phyloP scores from a whole-genome alignment of 2,113 vertebrate species.

The Phalacrocorax brasilianus region DNA sequence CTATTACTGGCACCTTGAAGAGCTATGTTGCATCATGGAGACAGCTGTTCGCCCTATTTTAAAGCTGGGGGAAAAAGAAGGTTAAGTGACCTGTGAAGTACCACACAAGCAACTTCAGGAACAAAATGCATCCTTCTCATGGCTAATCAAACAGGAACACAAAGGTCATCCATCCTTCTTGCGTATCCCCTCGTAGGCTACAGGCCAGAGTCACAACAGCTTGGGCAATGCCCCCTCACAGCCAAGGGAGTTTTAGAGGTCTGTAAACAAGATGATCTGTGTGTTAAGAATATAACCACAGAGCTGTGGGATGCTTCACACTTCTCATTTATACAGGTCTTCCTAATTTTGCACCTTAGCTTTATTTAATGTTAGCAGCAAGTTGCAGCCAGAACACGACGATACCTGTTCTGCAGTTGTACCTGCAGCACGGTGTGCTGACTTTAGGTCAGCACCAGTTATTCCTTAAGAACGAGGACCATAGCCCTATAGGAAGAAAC shows the following conservation, averaged over 20 bases:
- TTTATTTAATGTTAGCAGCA: background rate
- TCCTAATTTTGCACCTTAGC: background rate
- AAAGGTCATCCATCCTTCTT: background rate
- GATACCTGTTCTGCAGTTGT: background rate
- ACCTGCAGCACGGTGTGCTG: background rate
- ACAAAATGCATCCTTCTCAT: background rate
- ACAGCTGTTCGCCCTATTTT: background rate
- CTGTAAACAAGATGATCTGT: background rate
- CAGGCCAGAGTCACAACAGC: background rate
- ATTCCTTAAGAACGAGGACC: background rate
- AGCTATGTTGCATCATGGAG: rapidly evolving
- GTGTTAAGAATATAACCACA: rapidly evolving
- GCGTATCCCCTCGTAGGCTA: background rate
- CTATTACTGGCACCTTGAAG: background rate
- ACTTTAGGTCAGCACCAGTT: background rate
- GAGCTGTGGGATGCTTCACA: rapidly evolving
- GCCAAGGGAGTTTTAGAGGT: background rate
- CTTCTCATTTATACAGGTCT: background rate
- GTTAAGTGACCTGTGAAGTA: background rate
- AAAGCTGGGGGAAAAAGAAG: background rate
- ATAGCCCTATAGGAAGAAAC: background rate
- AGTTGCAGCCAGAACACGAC: background rate
- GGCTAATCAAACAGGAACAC: background rate
- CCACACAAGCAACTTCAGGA: background rate
- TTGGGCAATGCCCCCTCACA: background rate